Conservation (phyloP, 1,140 invertebrate species). For the Atta colombica region DNA sequence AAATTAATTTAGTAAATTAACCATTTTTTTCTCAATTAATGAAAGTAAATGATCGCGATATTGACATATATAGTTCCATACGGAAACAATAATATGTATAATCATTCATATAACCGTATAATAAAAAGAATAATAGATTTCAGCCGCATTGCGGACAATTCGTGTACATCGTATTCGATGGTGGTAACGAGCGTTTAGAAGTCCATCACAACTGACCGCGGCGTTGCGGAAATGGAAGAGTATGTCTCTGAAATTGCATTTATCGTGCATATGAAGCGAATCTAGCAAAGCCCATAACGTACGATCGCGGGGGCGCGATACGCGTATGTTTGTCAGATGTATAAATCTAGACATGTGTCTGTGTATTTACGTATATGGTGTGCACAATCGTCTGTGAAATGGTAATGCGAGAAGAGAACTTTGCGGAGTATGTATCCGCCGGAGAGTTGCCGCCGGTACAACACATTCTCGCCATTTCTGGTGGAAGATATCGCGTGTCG, state of each 20-base stretch:
- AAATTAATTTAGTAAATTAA: too few species aligned
- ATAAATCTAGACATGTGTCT: not conserved
- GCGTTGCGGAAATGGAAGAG: conserved; percentile 53
- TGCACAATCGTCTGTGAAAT: conserved; percentile 17
- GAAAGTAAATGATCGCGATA: not conserved
- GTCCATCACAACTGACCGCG: conserved; percentile 56
- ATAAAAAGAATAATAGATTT: conserved; percentile 18
- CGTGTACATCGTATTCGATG: not conserved
- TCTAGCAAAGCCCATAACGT: conserved; percentile 3
- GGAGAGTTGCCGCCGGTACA: conserved; percentile 48
- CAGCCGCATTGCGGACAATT: conserved; percentile 3
- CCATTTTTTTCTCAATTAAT: not conserved
- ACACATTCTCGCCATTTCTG: conserved; percentile 67
- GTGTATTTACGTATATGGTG: not conserved
- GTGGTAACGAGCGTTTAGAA: conserved; percentile 50
- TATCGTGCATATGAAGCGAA: conserved; percentile 41
- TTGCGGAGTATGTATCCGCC: conserved; percentile 29
- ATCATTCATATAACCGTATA: not conserved
- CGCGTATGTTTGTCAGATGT: not conserved
- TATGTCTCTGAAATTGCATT: conserved; percentile 59
- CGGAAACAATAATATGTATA: not conserved
- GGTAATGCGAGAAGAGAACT: conserved; percentile 66
- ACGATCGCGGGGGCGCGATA: not conserved
- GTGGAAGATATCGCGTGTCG: conserved; percentile 62
- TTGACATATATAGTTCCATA: not conserved